These are phyloP conservation scores for Sinocyclocheilus rhinocerous DNA, from an alignment of 2,113 vertebrate species.

Conservation along the genomic window DNA sequence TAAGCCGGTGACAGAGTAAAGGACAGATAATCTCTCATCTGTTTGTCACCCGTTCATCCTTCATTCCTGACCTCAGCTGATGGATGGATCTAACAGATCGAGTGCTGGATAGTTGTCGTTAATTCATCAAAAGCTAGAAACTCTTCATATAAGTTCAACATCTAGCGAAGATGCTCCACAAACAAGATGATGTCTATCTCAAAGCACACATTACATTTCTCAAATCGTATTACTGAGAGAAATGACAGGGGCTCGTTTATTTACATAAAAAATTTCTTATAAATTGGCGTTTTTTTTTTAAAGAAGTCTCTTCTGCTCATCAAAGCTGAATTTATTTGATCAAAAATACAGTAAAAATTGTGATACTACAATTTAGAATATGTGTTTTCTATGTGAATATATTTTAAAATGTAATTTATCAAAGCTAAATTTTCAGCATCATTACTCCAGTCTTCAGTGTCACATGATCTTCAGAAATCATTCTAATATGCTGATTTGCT, in stretches of 20 bases:
- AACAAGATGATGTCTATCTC: background rate
- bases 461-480: background rate
- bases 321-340: background rate
- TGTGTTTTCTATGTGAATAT: too few relatives aligned
- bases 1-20: background rate
- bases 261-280: background rate
- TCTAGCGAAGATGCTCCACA: too few relatives aligned
- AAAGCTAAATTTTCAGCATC: too few relatives aligned
- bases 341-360: background rate
- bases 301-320: background rate
- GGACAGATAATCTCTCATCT: slow-evolving; percentile 15
- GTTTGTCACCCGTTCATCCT: background rate
- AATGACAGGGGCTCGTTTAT: background rate
- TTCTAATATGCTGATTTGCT: background rate
- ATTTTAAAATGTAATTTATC: too few relatives aligned
- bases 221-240: too few relatives aligned
- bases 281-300: background rate
- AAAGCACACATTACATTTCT: background rate
- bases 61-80: background rate
- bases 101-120: background rate
- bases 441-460: too few relatives aligned
- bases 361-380: background rate
- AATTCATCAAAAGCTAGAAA: background rate
- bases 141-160: too few relatives aligned
- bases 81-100: background rate